Percentiles rank a stretch among this genome's conserved stretches.
Evolutionary conservation across 2,113 vertebrate genomes (phyloP).

Genomic region (Mus musculus): DNA sequence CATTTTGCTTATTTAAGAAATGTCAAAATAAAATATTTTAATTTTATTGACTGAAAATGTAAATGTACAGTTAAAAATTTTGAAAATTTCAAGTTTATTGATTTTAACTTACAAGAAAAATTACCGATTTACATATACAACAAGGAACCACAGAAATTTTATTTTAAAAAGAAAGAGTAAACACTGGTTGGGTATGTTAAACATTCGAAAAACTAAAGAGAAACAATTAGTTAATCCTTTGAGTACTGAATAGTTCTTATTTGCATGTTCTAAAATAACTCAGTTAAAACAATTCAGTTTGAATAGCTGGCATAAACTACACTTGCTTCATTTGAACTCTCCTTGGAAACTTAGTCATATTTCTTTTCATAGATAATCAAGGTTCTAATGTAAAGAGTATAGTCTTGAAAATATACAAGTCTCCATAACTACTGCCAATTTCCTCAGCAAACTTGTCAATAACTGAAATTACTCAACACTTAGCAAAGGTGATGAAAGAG

Average conservation of each 20-base stretch:
- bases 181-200: neutral
- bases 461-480: neutral
- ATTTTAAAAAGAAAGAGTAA: neutral
- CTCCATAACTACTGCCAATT: neutral
- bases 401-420: slow-evolving; percentile 2
- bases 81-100: neutral
- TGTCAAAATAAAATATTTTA: neutral
- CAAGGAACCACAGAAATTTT: neutral
- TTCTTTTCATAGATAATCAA: neutral
- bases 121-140: neutral
- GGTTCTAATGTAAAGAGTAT: neutral
- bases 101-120: neutral
- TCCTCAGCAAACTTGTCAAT: neutral
- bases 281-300: neutral
- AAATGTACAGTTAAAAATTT: neutral
- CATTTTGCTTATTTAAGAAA: neutral
- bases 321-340: neutral
- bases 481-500: neutral
- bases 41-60: neutral
- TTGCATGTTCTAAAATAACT: neutral
- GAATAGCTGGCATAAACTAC: neutral
- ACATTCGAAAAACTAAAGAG: neutral
- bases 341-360: neutral
- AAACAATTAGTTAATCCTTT: neutral
- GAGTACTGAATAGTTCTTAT: neutral